Base-by-base conservation (phyloP, 53 echinoderm and acorn worm genomes). In the Crossaster papposus region DNA sequence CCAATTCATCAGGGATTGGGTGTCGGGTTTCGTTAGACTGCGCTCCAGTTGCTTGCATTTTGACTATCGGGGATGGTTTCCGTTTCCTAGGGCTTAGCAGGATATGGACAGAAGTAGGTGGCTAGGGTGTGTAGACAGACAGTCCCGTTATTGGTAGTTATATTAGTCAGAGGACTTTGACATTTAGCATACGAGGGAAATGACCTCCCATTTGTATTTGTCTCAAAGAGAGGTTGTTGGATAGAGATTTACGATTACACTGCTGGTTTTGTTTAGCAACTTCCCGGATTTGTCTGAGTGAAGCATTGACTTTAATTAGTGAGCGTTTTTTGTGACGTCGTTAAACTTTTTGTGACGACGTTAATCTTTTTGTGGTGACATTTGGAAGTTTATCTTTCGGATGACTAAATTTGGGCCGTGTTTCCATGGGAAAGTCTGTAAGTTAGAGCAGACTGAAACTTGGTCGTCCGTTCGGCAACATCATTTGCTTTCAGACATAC, bases 111-210 rank as follows among this genome's bases (percentile, higher is more conserved):
- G 82, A 82, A 35, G 36, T 33, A 23, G 38, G 6, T 28, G 36
- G 81, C 58, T 36, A 14, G 28, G 81, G 32, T 4, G 24, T 82
- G 82, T 55, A 65, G 82, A 82, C 82, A 82, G 82, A 81, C 81
- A 26, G 81, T n/a, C 7, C 34, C 7, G 10, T 80, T 15, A 81
- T 64, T 36, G 35, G 32, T 64, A 65, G 23, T 37, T 36, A 14
- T 65, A 68, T 82, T 82, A 82, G 82, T 82, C 82, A 82, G 30
- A 64, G 81, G 81, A 52, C 35, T 62, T 33, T 37, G 55, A 81
- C 81, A 54, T 81, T 81, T 58, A 74, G 36, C 0, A 30, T 22
- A 35, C 30, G 30, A 28, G 74, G 68, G 68, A 23, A 28, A 68
- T 68, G 68, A 68, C 68, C 36, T 35, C 30, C 30, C 5, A 33